Evolutionary conservation across 2,113 vertebrate species (phyloP).

Genomic region (Dolichallabes microphthalmus): DNA sequence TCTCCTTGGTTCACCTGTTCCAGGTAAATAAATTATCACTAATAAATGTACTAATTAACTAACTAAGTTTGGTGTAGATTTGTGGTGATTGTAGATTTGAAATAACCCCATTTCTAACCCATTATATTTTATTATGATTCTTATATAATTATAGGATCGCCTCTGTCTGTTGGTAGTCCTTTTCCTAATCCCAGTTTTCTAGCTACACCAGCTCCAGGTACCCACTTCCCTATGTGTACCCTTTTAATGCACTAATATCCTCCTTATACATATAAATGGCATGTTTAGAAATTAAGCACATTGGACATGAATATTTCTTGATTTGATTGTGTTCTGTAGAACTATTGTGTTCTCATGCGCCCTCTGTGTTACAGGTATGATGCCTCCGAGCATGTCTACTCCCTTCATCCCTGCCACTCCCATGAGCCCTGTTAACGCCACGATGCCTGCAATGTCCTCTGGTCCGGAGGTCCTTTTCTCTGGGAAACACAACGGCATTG

Average conservation of each 20-base stretch:
- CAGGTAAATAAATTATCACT: constrained; percentile 53
- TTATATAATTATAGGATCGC: constrained; percentile 64
- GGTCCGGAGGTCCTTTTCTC: constrained; percentile 93
- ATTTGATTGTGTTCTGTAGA: neutral
- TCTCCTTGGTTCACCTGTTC: constrained; percentile 80
- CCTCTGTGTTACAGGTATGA: constrained; percentile 67
- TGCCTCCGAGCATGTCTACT: constrained; percentile 73
- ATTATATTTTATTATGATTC: constrained; percentile 12
- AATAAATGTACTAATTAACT: constrained; percentile 24
- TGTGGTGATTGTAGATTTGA: neutral
- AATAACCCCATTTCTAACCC: constrained; percentile 21
- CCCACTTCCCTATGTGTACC: neutral
- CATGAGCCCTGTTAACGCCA: constrained; percentile 58
- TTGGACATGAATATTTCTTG: neutral
- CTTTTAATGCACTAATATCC: neutral
- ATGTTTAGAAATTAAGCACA: neutral
- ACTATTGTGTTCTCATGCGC: neutral
- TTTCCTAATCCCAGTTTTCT: constrained; percentile 71
- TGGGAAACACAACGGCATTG: constrained; percentile 95
- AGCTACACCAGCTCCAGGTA: constrained; percentile 75
- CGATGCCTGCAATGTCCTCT: constrained; percentile 73
- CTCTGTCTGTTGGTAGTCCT: constrained; percentile 64
- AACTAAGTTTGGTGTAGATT: neutral
- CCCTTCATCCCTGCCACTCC: constrained; percentile 68
- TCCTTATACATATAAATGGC: neutral